phyloP scores from a whole-genome alignment of 2,888 invertebrate genomes.

The Leucophenga montana region DNA sequence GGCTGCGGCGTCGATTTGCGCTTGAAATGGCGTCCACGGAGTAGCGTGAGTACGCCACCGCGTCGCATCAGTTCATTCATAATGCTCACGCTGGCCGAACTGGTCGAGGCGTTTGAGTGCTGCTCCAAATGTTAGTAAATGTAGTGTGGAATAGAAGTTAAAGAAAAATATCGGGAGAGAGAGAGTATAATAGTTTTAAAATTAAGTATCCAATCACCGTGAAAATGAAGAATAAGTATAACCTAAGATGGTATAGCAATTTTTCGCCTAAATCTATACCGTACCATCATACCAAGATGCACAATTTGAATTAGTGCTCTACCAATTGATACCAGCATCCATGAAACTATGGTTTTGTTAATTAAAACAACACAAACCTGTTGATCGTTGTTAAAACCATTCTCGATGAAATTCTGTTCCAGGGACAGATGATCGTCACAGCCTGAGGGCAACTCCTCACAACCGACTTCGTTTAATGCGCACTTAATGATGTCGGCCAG shows the following conservation, averaged over 20 bases:
- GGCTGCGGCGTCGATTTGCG: conserved; percentile 71
- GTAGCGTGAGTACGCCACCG: conserved; percentile 70
- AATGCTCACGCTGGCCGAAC: conserved; percentile 67
- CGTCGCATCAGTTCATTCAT: conserved; percentile 70
- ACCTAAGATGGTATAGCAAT: too few species aligned
- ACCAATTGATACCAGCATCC: conserved; percentile 38
- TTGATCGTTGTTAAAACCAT: conserved; percentile 76
- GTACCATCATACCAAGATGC: neutral
- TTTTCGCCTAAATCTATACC: too few species aligned
- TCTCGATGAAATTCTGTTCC: conserved; percentile 78
- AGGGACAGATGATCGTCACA: conserved; percentile 80
- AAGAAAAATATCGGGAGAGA: conserved; percentile 32
- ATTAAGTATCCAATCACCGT: too few species aligned
- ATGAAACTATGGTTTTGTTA: neutral
- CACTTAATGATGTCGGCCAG: conserved; percentile 88
- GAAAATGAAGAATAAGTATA: too few species aligned
- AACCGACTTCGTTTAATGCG: conserved; percentile 89
- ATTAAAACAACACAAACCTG: conserved; percentile 74
- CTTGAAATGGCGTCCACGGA: conserved; percentile 71
- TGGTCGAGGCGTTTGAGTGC: conserved; percentile 59
- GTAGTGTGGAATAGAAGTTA: conserved; percentile 26
- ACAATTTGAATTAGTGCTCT: conserved; percentile 15
- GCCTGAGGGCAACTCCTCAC: conserved; percentile 89
- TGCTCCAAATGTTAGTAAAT: conserved; percentile 31
- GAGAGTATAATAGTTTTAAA: conserved; percentile 23